Conservation (phyloP, 2,888 invertebrate species). For the Thysanoteuthis rhombus region DNA sequence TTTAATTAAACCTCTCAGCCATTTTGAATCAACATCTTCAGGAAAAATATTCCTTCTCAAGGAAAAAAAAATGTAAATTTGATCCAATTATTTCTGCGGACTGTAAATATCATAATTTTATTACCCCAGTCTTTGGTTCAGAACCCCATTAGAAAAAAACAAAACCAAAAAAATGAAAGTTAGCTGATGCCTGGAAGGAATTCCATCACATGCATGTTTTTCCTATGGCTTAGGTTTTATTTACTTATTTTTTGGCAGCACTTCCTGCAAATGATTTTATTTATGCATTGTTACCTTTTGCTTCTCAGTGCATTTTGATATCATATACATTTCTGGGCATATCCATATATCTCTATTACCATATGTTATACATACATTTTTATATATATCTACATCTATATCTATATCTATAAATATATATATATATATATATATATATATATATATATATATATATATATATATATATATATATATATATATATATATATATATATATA, state of each 20-base stretch:
- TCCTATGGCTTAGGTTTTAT: too few species aligned
- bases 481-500: background rate
- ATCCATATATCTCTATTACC: too few species aligned
- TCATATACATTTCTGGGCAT: background rate
- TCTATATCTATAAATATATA: background rate
- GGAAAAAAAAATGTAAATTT: background rate
- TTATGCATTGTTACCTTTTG: background rate
- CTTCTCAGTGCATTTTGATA: too few species aligned
- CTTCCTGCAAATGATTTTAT: background rate
- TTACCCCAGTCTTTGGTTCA: background rate
- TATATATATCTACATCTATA: too few species aligned
- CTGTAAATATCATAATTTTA: background rate
- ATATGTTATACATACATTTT: too few species aligned
- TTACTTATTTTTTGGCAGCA: too few species aligned
- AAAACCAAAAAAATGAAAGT: too few species aligned
- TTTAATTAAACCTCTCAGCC: constrained; percentile 12
- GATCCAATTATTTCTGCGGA: background rate
- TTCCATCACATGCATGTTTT: too few species aligned
- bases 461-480: background rate
- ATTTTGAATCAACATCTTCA: background rate
- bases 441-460: background rate
- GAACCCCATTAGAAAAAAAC: too few species aligned
- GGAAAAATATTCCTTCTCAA: too few species aligned
- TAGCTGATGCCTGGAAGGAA: too few species aligned
- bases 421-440: background rate